Percentiles rank a stretch among this genome's conserved stretches.
Conservation (phyloP, 1,140 invertebrate species). For the Musca vetustissima region DNA sequence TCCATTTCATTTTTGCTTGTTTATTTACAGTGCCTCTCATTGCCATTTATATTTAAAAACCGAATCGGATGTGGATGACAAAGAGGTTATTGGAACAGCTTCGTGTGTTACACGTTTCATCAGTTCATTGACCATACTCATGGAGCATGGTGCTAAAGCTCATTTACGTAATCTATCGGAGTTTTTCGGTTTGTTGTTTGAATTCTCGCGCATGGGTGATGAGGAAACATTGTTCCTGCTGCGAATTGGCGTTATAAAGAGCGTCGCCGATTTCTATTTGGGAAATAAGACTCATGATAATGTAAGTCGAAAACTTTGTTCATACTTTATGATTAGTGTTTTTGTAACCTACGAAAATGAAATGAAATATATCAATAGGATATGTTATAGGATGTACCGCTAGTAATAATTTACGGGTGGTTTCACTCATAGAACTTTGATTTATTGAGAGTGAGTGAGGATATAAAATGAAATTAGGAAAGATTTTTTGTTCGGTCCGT, state of each 20-base stretch:
- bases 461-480: too few relatives aligned
- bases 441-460: too few relatives aligned
- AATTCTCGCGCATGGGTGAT: slow-evolving; percentile 93
- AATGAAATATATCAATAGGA: too few relatives aligned
- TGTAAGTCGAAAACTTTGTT: slow-evolving; percentile 39
- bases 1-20: neutral
- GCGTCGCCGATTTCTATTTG: slow-evolving; percentile 89
- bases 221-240: slow-evolving; percentile 88
- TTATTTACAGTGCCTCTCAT: slow-evolving; percentile 61
- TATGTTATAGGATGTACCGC: too few relatives aligned
- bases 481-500: too few relatives aligned
- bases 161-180: slow-evolving; percentile 87
- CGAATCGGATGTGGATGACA: slow-evolving; percentile 67
- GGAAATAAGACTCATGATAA: slow-evolving; percentile 65
- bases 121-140: slow-evolving; percentile 82
- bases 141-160: slow-evolving; percentile 85
- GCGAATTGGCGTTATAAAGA: slow-evolving; percentile 82
- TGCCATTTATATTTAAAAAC: slow-evolving; percentile 72
- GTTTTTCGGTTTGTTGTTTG: slow-evolving; percentile 88
- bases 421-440: too few relatives aligned
- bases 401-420: too few relatives aligned
- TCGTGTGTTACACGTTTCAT: slow-evolving; percentile 92
- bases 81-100: slow-evolving; percentile 73
- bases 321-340: too few relatives aligned
- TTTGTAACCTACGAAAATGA: too few relatives aligned